phyloP scores from a whole-genome alignment of 2,888 invertebrate genomes.

The Cheiracanthium punctorium region DNA sequence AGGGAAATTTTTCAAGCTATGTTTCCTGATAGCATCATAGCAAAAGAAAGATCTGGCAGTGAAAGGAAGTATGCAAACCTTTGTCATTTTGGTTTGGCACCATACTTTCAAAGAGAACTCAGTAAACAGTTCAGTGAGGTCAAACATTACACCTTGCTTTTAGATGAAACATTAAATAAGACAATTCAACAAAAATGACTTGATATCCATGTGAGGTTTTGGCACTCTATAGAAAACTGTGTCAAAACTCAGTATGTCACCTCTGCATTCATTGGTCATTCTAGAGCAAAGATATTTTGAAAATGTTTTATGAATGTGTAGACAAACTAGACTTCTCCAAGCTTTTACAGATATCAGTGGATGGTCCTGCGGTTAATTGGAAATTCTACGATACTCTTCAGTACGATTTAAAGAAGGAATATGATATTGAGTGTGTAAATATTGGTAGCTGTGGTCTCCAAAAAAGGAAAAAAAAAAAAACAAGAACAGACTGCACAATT shows the following conservation, averaged over 20 bases:
- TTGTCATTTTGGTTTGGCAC: background rate
- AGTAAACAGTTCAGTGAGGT: background rate
- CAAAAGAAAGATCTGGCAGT: background rate
- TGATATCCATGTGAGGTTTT: too few species aligned
- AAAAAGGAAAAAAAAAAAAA: background rate
- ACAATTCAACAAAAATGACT: background rate
- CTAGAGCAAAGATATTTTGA: background rate
- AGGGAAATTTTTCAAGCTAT: background rate
- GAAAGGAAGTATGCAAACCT: background rate
- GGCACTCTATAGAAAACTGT: background rate
- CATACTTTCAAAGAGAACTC: background rate
- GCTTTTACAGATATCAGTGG: background rate
- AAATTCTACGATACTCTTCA: background rate
- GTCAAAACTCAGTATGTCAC: background rate
- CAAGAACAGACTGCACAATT: too few species aligned
- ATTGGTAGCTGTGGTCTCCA: conserved; percentile 20
- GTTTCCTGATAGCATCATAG: background rate
- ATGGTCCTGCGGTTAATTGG: background rate
- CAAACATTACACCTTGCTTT: background rate
- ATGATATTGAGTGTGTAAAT: background rate
- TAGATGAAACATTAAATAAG: background rate
- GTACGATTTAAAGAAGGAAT: background rate
- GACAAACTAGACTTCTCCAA: background rate
- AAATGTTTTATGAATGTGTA: background rate
- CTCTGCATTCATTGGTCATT: background rate